Conservation (phyloP, 2,113 vertebrate species). For the Colaptes auratus region DNA sequence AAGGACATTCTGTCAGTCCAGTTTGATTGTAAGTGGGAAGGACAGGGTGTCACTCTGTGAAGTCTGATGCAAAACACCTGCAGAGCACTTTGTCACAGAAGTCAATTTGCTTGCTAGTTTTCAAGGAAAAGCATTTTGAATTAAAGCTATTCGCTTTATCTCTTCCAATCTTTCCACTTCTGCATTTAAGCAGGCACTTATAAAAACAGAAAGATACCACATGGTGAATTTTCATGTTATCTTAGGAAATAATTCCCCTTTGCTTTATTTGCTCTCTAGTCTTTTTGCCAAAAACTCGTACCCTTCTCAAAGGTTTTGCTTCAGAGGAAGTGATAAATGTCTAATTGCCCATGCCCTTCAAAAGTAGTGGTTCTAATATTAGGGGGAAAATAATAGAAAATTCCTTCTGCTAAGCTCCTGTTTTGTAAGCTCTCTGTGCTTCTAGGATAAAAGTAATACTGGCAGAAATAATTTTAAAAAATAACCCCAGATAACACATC, state of each 20-base stretch:
- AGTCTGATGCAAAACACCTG: slow-evolving; percentile 25
- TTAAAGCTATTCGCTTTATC: not conserved
- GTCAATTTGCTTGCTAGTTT: not conserved
- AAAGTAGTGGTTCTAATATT: not conserved
- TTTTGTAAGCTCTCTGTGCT: not conserved
- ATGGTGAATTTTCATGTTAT: not conserved
- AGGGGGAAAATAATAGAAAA: not conserved
- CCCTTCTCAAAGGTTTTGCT: not conserved
- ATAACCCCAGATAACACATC: not conserved
- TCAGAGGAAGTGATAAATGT: not conserved
- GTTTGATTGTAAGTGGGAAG: not conserved
- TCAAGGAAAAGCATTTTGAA: not conserved
- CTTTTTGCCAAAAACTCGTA: not conserved
- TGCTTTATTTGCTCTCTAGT: not conserved
- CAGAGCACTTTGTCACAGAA: not conserved
- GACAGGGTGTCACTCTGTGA: not conserved
- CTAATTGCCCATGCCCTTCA: not conserved
- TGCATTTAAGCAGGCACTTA: not conserved
- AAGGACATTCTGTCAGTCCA: not conserved
- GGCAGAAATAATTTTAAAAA: not conserved
- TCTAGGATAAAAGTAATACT: not conserved
- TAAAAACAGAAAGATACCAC: slow-evolving; percentile 26
- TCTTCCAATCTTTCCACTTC: slow-evolving; percentile 11
- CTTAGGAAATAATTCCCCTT: not conserved
- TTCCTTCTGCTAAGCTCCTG: not conserved